phyloP scores from a whole-genome alignment of 2,888 invertebrate species.

The Caenorhabditis sinica region DNA sequence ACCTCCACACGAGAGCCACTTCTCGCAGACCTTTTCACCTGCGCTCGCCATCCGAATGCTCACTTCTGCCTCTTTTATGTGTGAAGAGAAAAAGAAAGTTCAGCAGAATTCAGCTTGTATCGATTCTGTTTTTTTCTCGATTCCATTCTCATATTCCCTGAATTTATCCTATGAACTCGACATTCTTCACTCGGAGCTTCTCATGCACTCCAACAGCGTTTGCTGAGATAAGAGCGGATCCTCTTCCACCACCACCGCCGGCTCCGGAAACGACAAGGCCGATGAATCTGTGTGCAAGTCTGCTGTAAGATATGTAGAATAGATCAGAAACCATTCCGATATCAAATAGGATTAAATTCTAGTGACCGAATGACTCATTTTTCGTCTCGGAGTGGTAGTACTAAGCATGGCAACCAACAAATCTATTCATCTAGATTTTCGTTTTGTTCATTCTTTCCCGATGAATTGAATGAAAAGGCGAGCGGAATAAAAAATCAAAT shows the following conservation, averaged over 20 bases:
- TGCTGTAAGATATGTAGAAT: background rate
- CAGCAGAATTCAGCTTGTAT: constrained; percentile 15
- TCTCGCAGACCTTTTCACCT: constrained; percentile 26
- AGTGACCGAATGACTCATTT: background rate
- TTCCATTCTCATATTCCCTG: background rate
- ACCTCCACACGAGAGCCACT: background rate
- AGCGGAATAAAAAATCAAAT: background rate
- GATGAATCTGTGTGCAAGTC: background rate
- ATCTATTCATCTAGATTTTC: background rate
- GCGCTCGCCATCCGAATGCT: constrained; percentile 23
- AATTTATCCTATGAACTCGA: background rate
- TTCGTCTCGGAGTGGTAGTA: background rate
- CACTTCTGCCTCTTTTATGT: constrained; percentile 8
- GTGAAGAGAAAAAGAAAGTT: constrained; percentile 27
- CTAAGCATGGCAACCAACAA: constrained; percentile 5
- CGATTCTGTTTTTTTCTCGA: background rate
- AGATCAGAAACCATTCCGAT: background rate
- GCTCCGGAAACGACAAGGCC: background rate
- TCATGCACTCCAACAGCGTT: background rate
- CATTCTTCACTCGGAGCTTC: constrained; percentile 4
- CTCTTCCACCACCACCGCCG: background rate
- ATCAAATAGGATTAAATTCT: constrained; percentile 9
- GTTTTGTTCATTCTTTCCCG: background rate
- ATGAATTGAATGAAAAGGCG: background rate
- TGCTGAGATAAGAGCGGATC: constrained; percentile 5